Conservation (phyloP, 1,140 invertebrate genomes). For the Drosophila nasuta region DNA sequence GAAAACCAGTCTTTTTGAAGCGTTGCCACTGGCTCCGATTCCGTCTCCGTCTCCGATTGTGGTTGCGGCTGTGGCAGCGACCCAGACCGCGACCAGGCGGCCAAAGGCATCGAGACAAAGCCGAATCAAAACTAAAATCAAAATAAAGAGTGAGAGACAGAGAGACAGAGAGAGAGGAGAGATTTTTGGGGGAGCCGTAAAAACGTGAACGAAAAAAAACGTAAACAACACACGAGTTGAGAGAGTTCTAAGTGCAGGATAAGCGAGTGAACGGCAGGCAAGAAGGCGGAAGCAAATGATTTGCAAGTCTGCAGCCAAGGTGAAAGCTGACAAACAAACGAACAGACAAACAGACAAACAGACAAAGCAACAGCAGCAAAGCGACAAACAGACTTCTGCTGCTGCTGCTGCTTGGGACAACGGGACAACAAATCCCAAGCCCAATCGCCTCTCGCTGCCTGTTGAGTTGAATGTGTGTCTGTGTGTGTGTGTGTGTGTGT, state of each 20-base stretch:
- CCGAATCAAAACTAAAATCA: slow-evolving; percentile 3
- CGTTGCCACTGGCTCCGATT: slow-evolving; percentile 11
- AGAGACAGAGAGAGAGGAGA: too few species aligned
- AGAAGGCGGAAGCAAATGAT: slow-evolving; percentile 51
- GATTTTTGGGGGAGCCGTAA: background rate
- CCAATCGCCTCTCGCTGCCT: slow-evolving; percentile 8
- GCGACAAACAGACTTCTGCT: slow-evolving; percentile 5
- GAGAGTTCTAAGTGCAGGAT: slow-evolving; percentile 37
- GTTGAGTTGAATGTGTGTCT: background rate
- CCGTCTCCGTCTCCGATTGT: background rate
- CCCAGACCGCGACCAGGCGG: slow-evolving; percentile 13
- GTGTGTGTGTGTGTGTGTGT: too few species aligned
- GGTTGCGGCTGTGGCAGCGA: background rate
- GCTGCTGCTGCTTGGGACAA: background rate
- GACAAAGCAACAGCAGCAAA: background rate
- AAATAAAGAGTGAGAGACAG: background rate
- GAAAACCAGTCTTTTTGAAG: slow-evolving; percentile 63
- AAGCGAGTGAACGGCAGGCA: slow-evolving; percentile 21
- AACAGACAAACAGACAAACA: background rate
- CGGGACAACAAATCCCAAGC: slow-evolving; percentile 29
- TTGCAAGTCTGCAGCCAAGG: slow-evolving; percentile 54
- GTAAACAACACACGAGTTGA: background rate
- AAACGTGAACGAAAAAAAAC: slow-evolving; percentile 70
- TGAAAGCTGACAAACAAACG: slow-evolving; percentile 47
- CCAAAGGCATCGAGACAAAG: background rate